phyloP scores from a whole-genome alignment of 2,113 vertebrate species.

The Tragelaphus imberbis region DNA sequence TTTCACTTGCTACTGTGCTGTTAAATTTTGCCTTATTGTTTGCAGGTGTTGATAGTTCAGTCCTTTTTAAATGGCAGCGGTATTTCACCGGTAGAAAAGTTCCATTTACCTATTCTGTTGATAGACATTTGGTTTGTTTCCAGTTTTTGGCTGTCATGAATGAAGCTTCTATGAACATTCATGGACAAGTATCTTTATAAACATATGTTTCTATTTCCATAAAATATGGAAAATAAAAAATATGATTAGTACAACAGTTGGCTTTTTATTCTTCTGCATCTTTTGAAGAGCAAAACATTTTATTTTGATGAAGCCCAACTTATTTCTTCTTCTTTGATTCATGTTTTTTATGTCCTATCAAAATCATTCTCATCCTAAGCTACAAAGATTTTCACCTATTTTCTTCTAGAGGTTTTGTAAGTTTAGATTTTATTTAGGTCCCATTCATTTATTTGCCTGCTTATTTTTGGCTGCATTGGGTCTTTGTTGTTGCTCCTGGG shows the following conservation, averaged over 20 bases:
- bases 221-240: neutral
- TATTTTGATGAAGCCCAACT: neutral
- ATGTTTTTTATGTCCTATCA: neutral
- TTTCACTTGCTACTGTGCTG: neutral
- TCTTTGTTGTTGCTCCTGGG: neutral
- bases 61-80: neutral
- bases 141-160: neutral
- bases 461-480: neutral
- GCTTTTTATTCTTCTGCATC: neutral
- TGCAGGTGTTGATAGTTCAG: neutral
- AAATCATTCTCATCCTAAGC: neutral
- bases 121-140: neutral
- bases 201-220: neutral
- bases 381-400: neutral
- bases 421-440: neutral
- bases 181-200: neutral
- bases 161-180: neutral
- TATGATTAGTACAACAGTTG: neutral
- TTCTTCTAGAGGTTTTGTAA: neutral
- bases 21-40: neutral
- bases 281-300: neutral
- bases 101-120: neutral
- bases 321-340: neutral
- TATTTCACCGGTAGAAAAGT: neutral
- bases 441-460: neutral